These are phyloP conservation scores for Aphelenchoides avenae DNA, from an alignment of 1,140 invertebrate genomes.

Conservation along the genomic window DNA sequence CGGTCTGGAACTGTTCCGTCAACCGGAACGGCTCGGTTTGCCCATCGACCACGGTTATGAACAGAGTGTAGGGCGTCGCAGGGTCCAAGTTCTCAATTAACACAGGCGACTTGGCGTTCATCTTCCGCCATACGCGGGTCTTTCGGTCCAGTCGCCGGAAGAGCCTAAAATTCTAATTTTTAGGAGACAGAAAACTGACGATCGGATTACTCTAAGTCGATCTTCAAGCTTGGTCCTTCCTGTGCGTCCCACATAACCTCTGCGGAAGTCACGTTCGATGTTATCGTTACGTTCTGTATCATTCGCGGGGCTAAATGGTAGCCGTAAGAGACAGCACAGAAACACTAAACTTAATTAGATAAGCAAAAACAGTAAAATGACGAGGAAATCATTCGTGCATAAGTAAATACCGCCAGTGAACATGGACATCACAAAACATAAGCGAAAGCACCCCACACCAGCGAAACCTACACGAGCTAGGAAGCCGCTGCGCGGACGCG, in stretches of 20 bases:
- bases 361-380: no score
- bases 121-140: conserved; percentile 26
- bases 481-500: no score
- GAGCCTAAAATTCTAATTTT: conserved; percentile 36
- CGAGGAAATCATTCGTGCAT: no score
- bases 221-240: conserved; percentile 40
- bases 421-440: no score
- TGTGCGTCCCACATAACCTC: conserved; percentile 45
- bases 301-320: conserved; percentile 47
- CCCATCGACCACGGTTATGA: conserved; percentile 46
- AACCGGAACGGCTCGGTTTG: conserved; percentile 49
- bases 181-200: no score
- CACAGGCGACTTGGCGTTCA: conserved; percentile 47
- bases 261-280: conserved; percentile 39
- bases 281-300: conserved; percentile 48
- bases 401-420: no score
- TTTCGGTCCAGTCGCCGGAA: conserved; percentile 28
- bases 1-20: conserved; percentile 48
- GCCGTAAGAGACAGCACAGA: no score
- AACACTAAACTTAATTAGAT: no score
- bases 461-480: no score
- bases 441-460: no score
- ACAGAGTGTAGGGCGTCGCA: conserved; percentile 56
- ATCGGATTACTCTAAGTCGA: conserved; percentile 40
- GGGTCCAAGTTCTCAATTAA: conserved; percentile 42